Conservation (phyloP, 2,113 vertebrate species). For the Hyperopisus bebe region DNA sequence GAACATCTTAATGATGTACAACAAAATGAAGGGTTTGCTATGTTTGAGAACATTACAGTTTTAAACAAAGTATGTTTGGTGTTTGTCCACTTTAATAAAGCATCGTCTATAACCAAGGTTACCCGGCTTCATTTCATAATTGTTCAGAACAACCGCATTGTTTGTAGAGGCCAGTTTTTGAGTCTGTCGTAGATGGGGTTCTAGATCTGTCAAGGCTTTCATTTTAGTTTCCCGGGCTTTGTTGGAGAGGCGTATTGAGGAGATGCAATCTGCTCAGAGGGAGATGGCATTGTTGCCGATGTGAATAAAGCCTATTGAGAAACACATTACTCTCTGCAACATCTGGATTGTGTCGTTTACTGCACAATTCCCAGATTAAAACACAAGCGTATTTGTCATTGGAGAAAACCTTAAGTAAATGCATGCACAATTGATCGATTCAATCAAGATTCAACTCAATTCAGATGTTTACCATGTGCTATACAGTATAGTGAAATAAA, state of each 20-base stretch:
- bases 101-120: not conserved
- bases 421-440: not conserved
- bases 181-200: not conserved
- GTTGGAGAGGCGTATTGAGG: not conserved
- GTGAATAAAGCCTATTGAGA: not conserved
- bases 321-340: not conserved
- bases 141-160: not conserved
- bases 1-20: not conserved
- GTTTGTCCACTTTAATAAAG: not conserved
- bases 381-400: not conserved
- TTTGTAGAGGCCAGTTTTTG: not conserved
- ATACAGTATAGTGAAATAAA: not conserved
- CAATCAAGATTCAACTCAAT: not conserved
- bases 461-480: not conserved
- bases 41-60: not conserved
- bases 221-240: not conserved
- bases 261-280: not conserved
- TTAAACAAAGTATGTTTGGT: not conserved
- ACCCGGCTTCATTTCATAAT: not conserved
- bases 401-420: not conserved
- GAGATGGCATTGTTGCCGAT: not conserved
- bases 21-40: not conserved
- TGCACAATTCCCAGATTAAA: not conserved
- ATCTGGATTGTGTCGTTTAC: not conserved
- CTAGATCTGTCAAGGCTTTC: constrained; percentile 1